Evolutionary conservation across 2,888 invertebrate genomes (phyloP).

Genomic region (Thecocarcelia acutangulata): DNA sequence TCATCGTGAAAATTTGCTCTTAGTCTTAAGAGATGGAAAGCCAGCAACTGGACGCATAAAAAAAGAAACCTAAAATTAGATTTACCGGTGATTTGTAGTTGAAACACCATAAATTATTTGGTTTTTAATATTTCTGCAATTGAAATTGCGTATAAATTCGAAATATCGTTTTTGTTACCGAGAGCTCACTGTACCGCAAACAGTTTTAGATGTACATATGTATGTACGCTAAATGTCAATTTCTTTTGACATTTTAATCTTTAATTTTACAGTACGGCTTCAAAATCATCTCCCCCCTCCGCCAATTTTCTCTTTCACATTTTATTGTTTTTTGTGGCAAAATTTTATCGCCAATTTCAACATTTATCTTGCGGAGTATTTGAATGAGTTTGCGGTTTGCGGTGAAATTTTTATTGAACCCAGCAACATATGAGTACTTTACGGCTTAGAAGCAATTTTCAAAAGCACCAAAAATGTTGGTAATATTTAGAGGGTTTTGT

Average conservation of each 20-base stretch:
- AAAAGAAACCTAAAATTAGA: too few species aligned
- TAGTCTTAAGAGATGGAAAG: too few species aligned
- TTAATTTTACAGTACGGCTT: not conserved
- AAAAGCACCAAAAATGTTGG: not conserved
- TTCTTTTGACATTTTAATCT: constrained; percentile 41
- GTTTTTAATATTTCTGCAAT: too few species aligned
- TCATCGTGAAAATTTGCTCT: too few species aligned
- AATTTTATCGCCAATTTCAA: constrained; percentile 63
- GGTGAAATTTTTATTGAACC: constrained; percentile 20
- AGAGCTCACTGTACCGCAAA: too few species aligned
- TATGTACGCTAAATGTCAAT: constrained; percentile 2
- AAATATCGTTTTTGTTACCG: not conserved
- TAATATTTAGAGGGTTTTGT: too few species aligned
- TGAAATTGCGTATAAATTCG: too few species aligned
- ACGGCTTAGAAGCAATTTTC: not conserved
- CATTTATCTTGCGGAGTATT: constrained; percentile 49
- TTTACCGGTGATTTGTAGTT: too few species aligned
- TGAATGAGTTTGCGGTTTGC: constrained; percentile 33
- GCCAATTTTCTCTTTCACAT: constrained; percentile 1
- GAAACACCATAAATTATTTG: too few species aligned
- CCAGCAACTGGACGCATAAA: too few species aligned
- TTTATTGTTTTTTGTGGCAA: constrained; percentile 61
- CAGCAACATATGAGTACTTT: constrained; percentile 13
- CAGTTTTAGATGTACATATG: not conserved
- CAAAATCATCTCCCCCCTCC: not conserved